Evolutionary conservation across 2,797 vertebrate genomes (phyloP).

Genomic region (Centroberyx gerrardi): DNA sequence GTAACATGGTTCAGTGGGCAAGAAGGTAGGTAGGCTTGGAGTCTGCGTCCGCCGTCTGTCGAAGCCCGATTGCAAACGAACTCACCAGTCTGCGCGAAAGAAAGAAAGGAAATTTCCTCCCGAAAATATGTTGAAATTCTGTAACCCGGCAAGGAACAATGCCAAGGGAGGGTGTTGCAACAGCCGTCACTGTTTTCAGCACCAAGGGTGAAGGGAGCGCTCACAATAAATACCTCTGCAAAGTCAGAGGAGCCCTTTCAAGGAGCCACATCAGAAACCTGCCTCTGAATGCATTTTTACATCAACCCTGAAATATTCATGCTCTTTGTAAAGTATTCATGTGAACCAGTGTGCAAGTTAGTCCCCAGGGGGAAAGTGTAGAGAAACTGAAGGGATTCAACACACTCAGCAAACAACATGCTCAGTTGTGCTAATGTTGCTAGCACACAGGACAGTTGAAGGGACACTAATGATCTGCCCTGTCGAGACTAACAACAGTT

Average conservation of each 20-base stretch:
- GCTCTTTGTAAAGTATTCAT: slow-evolving; percentile 84
- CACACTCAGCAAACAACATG: slow-evolving; percentile 73
- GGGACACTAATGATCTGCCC: slow-evolving; percentile 73
- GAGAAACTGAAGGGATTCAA: slow-evolving; percentile 75
- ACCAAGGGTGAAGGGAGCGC: slow-evolving; percentile 61
- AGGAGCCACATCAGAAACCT: slow-evolving; percentile 79
- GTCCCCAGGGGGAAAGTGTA: slow-evolving; percentile 71
- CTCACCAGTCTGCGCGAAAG: slow-evolving; percentile 37
- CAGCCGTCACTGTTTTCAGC: slow-evolving; percentile 64
- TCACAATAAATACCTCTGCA: slow-evolving; percentile 77
- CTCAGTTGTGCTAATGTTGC: slow-evolving; percentile 75
- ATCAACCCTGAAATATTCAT: slow-evolving; percentile 85
- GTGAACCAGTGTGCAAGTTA: slow-evolving; percentile 81
- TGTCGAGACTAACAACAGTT: slow-evolving; percentile 55
- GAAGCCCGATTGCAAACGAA: slow-evolving; percentile 57
- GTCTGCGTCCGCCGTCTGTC: slow-evolving; percentile 21
- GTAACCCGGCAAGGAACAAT: slow-evolving; percentile 61
- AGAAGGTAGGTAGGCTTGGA: slow-evolving; percentile 29
- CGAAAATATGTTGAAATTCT: slow-evolving; percentile 61
- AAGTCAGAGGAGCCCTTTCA: slow-evolving; percentile 78
- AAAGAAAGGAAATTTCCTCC: slow-evolving; percentile 43
- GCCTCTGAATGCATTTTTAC: slow-evolving; percentile 80
- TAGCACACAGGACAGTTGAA: slow-evolving; percentile 66
- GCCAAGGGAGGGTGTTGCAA: slow-evolving; percentile 67
- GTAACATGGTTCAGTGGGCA: slow-evolving; percentile 62